Base-by-base conservation (phyloP, 2,797 vertebrate species). In the Amniataba percoides region DNA sequence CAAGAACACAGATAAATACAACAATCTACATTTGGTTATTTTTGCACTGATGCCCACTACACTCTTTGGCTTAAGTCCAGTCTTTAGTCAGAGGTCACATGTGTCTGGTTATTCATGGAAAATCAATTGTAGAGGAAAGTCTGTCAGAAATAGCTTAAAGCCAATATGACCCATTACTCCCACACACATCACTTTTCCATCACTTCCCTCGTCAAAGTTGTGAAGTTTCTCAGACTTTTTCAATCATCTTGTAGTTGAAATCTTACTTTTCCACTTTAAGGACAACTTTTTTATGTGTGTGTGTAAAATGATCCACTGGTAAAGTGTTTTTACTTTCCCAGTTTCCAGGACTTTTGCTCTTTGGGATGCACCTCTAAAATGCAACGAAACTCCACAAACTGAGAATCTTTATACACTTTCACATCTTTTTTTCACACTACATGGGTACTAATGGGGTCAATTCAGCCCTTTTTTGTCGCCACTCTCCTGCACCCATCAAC, bases 41-140 rank as follows among this genome's bases (percentile, higher is more conserved):
- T 39, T 52, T 60, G 34, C 15, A 48, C 31, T 23, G 56, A 71
- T 10, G 23, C 1, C 14, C 18, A 55, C 4, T 36, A 5, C 13
- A 2, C 12, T 18, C 21, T 9, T 25, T 67, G 57, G 13, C 46
- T 13, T 0, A 18, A 10, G 11, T 65, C 67, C 49, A 65, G 42
- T 51, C 40, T 1, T 15, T 51, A 25, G 16, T 66, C 74, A 43
- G 1, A 63, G 52, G 31, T 39, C 42, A 34, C 45, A 64, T 66
- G 69, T 14, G 15, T 45, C 25, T 57, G 46, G 46, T 80, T 25
- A 55, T n/a, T 67, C 21, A 53, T 71, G 67, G 88, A 89, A 90
- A 83, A 85, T 77, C 49, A 78, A 87, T 69, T 52, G 23, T 18
- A 58, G 49, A 71, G 55, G 9, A 65, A 58, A 57, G 61, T 61